Percentiles rank a stretch among this genome's conserved stretches.
Conservation (phyloP, 2,888 invertebrate species). For the Netelia fuscicornis region DNA sequence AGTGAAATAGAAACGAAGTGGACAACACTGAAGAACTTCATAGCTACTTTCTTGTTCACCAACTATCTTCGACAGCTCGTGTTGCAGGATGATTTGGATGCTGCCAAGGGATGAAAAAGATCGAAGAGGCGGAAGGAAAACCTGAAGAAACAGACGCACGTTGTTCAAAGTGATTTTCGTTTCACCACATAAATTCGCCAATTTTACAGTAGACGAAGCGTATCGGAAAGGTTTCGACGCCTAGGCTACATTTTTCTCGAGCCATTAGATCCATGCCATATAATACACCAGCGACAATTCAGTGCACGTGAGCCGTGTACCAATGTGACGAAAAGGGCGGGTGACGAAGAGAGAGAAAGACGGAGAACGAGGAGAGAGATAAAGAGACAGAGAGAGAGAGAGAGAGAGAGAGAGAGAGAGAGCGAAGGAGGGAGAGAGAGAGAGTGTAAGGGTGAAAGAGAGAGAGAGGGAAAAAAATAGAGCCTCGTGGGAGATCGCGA, state of each 20-base stretch:
- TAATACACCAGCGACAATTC: constrained; percentile 40
- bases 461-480: not conserved
- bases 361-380: not conserved
- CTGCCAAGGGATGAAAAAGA: constrained; percentile 12
- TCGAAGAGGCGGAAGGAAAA: not conserved
- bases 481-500: constrained; percentile 4
- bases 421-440: not conserved
- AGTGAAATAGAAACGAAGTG: not conserved
- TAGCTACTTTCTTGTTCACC: constrained; percentile 9
- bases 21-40: not conserved
- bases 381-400: too few relatives aligned
- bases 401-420: not conserved
- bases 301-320: constrained; percentile 39
- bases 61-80: constrained; percentile 15
- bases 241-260: constrained; percentile 40
- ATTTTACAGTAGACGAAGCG: constrained; percentile 27
- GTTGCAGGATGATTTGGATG: constrained; percentile 16
- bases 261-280: constrained; percentile 39
- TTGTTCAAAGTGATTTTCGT: constrained; percentile 42
- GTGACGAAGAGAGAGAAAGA: not conserved
- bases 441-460: not conserved
- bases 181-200: constrained; percentile 29
- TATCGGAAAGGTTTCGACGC: constrained; percentile 35
- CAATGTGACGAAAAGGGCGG: not conserved
- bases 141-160: not conserved